phyloP scores from a whole-genome alignment of 1,140 invertebrate species.

The Ips nitidus region DNA sequence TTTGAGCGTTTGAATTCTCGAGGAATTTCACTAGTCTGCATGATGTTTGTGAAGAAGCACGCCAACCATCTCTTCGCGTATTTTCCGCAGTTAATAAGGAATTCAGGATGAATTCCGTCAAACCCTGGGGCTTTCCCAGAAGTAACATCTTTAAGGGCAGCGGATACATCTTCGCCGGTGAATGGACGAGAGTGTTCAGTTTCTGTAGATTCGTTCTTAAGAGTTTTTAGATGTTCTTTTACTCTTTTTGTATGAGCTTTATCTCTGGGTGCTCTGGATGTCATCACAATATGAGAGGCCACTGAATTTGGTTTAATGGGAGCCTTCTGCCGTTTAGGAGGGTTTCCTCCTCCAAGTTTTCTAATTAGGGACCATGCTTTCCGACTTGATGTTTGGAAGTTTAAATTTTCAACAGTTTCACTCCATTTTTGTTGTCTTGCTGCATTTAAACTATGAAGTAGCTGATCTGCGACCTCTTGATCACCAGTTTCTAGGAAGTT shows the following conservation, averaged over 20 bases:
- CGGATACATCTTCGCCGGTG: constrained; percentile 18
- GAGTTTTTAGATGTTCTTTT: constrained; percentile 22
- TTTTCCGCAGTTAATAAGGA: constrained; percentile 13
- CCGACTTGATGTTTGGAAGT: no score
- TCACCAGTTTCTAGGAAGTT: no score
- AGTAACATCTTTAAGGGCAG: constrained; percentile 18
- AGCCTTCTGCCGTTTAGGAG: no score
- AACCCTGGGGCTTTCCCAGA: constrained; percentile 23
- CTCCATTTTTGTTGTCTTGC: no score
- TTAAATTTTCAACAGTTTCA: no score
- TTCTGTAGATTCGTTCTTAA: constrained; percentile 26
- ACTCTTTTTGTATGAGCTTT: constrained; percentile 27
- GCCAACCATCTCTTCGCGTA: constrained; percentile 19
- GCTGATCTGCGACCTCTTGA: no score
- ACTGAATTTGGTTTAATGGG: constrained; percentile 25
- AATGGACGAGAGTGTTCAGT: constrained; percentile 24
- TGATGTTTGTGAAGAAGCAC: constrained; percentile 25
- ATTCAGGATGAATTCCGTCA: constrained; percentile 25
- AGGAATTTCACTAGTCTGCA: constrained; percentile 11
- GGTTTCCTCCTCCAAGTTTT: no score
- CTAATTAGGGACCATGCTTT: no score
- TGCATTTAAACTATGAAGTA: no score
- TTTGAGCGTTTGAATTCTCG: constrained; percentile 27
- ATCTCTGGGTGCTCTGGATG: constrained; percentile 32
- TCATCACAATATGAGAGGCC: constrained; percentile 19